Evolutionary conservation across 2,113 vertebrate species (phyloP), one percentile per base, ranked within the genome.

Genomic region (Rallus limicola): DNA sequence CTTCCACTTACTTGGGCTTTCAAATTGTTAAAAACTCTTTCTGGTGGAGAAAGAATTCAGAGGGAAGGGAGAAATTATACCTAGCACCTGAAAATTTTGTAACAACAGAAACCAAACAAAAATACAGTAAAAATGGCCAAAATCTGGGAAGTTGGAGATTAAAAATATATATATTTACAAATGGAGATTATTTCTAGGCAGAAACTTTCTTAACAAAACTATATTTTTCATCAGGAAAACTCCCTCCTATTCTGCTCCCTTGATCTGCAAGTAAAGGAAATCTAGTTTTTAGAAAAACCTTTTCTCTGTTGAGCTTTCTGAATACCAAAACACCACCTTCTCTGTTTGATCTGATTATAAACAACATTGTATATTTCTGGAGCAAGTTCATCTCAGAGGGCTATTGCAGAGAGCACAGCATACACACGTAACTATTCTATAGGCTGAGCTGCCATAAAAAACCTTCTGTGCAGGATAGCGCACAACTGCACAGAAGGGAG

Each of bases 271-370:
- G 65, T 33, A 75, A 86, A 78, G 44, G 15, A 69, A 4, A 11
- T 21, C 20, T n/a, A 53, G 11, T 24, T 40, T 24, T 20, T 19
- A 38, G 34, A 69, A 95, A 46, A 74, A 28, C 8, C 15, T 62
- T 81, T 89, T 71, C 34, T 84, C 74, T 44, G 2, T 33, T 92
- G 85, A 87, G 36, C 24, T 79, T 82, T 95, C 44, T 82, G 31
- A 88, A 64, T 64, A 65, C 86, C 89, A 68, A 89, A 88, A 19
- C 72, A 75, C 8, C 82, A 92, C 69, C 83, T 84, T 77, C 25
- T 90, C 65, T 76, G 15, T 94, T 94, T 94, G 75, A 91, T 91
- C 64, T 76, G 74, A 68, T 64, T 68, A 33, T 63, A 75, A 68
- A 75, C 40, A 78, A 78, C 0, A 0, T 21, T 53, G 40, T 60